A percentile compares a stretch with the other conserved stretches of the same genome.
phyloP scores from a whole-genome alignment of 2,888 invertebrate species.

The Bombylius major region DNA sequence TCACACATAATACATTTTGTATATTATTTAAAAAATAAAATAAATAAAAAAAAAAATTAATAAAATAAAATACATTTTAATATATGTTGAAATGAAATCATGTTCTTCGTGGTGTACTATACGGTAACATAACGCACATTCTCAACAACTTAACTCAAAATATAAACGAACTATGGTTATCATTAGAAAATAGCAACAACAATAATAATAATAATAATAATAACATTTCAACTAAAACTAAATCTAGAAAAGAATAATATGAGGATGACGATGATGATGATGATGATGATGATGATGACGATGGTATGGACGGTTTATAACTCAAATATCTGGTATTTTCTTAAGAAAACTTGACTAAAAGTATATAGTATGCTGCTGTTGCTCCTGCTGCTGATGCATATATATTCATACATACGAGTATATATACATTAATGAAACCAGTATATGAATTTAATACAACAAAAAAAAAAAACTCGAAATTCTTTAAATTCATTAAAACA shows the following conservation, averaged over 20 bases:
- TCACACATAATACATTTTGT: too few species aligned
- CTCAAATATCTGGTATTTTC: background rate
- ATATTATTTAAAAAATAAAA: too few species aligned
- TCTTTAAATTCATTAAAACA: slow-evolving; percentile 4
- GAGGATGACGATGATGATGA: background rate
- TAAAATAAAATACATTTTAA: too few species aligned
- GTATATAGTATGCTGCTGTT: too few species aligned
- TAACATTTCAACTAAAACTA: too few species aligned
- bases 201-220: background rate
- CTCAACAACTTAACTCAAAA: background rate
- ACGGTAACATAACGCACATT: slow-evolving; percentile 5
- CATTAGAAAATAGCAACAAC: background rate
- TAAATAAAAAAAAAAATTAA: too few species aligned
- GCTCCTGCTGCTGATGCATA: too few species aligned
- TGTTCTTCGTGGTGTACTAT: background rate
- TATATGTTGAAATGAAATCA: background rate
- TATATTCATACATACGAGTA: background rate
- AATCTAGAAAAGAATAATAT: background rate
- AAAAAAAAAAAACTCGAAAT: slow-evolving; percentile 6
- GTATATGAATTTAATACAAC: background rate
- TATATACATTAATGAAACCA: background rate
- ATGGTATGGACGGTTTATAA: background rate
- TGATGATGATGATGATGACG: background rate
- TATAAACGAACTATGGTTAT: background rate
- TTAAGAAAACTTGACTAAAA: background rate